These are phyloP conservation scores for Schizaphis graminum DNA, from an alignment of 2,888 invertebrate species.

Conservation along the genomic window DNA sequence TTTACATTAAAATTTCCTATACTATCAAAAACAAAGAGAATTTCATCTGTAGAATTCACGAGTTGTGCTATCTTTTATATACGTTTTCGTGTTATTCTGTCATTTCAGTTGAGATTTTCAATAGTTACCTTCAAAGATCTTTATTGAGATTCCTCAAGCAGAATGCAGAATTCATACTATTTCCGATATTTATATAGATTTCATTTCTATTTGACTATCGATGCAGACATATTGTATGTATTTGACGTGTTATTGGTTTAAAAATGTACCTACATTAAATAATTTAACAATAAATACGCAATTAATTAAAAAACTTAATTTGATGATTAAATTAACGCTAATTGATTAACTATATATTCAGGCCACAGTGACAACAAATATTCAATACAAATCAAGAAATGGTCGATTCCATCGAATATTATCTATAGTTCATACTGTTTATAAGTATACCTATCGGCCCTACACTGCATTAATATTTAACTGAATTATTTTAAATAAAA, in stretches of 20 bases:
- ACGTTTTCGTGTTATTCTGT: background rate
- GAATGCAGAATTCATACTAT: background rate
- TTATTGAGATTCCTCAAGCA: background rate
- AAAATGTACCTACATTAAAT: background rate
- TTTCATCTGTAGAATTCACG: background rate
- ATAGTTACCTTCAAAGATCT: background rate
- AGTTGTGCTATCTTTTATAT: background rate
- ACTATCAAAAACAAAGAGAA: background rate
- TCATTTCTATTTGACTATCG: background rate
- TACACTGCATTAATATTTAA: background rate
- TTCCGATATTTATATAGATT: background rate
- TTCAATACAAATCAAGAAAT: too few species aligned
- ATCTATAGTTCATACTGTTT: background rate
- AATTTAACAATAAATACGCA: background rate
- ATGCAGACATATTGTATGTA: background rate
- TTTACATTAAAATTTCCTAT: background rate
- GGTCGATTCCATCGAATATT: background rate
- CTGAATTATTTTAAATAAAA: background rate
- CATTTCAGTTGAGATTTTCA: background rate
- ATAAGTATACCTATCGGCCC: background rate
- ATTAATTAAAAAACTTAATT: background rate
- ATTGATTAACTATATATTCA: background rate
- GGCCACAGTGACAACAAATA: too few species aligned
- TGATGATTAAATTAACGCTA: background rate
- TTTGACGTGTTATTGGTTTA: background rate